These are phyloP conservation scores for Heterotis niloticus DNA, from an alignment of 2,113 vertebrate genomes.

Conservation along the genomic window DNA sequence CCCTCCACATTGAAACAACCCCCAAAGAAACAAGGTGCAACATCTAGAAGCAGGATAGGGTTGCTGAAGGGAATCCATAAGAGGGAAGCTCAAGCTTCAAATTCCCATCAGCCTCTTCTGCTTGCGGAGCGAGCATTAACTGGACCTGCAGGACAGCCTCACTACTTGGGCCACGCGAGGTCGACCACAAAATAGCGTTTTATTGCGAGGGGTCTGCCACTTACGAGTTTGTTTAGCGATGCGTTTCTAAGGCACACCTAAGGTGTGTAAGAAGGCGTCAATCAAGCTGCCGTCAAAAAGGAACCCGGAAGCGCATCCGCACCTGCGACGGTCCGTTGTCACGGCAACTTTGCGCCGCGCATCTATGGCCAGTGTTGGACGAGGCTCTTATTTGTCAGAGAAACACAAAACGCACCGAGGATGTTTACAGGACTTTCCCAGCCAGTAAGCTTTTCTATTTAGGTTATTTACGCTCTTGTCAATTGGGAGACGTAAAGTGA, in stretches of 20 bases:
- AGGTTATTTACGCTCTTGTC: conserved; percentile 1
- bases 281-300: neutral
- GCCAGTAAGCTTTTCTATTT: neutral
- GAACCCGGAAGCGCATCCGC: neutral
- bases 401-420: neutral
- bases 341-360: neutral
- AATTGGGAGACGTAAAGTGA: neutral
- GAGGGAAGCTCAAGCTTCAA: too few relatives aligned
- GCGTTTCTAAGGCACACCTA: neutral
- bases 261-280: neutral
- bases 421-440: conserved; percentile 7
- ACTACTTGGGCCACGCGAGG: too few relatives aligned
- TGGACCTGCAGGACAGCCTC: too few relatives aligned
- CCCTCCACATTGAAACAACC: too few relatives aligned
- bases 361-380: neutral
- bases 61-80: too few relatives aligned
- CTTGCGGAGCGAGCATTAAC: too few relatives aligned
- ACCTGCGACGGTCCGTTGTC: neutral
- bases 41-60: too few relatives aligned
- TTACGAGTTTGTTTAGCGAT: too few relatives aligned
- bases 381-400: neutral
- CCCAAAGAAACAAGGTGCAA: too few relatives aligned
- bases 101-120: too few relatives aligned
- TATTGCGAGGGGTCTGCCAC: too few relatives aligned
- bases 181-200: too few relatives aligned